Evolutionary conservation across 92 coral and sea anemone species (phyloP).

Genomic region (Muricea muricata): DNA sequence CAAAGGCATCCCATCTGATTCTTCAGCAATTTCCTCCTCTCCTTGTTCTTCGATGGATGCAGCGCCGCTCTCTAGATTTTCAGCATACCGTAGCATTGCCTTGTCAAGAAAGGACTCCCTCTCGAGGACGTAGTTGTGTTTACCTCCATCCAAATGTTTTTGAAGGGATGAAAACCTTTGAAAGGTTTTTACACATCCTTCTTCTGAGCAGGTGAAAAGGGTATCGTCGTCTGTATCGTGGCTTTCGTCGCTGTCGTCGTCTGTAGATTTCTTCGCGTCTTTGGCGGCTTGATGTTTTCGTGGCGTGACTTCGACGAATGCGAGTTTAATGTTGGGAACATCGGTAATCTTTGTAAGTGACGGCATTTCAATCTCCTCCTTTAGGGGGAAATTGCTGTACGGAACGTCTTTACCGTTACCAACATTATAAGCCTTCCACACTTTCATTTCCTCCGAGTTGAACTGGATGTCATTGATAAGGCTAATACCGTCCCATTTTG

Average conservation of each 20-base stretch:
- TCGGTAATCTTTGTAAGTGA: not conserved
- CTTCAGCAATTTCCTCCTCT: not conserved
- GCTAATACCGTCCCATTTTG: constrained; percentile 57
- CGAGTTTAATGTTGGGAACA: not conserved
- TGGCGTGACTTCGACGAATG: constrained; percentile 2
- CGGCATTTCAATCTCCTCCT: too few species aligned
- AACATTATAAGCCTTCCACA: constrained; percentile 35
- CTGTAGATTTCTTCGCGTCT: not conserved
- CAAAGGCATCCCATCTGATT: not conserved
- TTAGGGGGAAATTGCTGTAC: constrained; percentile 5
- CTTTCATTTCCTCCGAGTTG: constrained; percentile 7
- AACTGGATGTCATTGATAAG: constrained; percentile 37
- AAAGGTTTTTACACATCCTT: constrained; percentile 40
- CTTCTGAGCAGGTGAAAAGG: constrained; percentile 29
- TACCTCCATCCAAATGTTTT: constrained; percentile 56
- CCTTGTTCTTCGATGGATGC: not conserved
- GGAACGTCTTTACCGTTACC: constrained; percentile 20
- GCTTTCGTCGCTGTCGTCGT: not conserved
- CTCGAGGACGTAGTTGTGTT: constrained; percentile 52
- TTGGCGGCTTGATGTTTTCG: not conserved
- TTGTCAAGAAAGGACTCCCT: constrained; percentile 52
- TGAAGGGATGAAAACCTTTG: constrained; percentile 37
- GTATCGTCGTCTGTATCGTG: constrained; percentile 26
- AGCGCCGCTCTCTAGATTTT: constrained; percentile 52
- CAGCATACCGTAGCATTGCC: constrained; percentile 52